phyloP scores from a whole-genome alignment of 2,888 invertebrate genomes.

The Drosophila affinis region DNA sequence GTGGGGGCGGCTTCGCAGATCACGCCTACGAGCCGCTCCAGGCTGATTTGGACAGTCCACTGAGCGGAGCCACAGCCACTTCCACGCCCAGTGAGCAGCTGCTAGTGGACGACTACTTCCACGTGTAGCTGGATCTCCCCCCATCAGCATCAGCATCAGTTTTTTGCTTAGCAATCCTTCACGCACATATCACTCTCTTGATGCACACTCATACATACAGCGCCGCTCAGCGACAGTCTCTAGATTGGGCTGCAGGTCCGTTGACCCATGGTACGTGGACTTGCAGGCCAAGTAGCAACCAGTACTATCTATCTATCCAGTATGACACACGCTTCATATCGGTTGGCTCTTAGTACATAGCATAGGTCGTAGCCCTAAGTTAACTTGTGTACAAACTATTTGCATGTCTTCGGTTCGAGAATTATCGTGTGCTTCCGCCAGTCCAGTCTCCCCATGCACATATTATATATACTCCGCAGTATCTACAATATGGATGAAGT shows the following conservation, averaged over 20 bases:
- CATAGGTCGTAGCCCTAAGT: conserved; percentile 48
- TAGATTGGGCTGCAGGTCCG: conserved; percentile 48
- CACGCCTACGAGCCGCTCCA: conserved; percentile 87
- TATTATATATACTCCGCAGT: conserved; percentile 21
- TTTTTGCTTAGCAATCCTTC: conserved; percentile 62
- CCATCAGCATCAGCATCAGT: conserved; percentile 35
- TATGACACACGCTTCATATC: conserved; percentile 51
- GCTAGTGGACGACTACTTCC: conserved; percentile 84
- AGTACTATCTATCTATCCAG: conserved; percentile 24
- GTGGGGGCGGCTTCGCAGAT: conserved; percentile 82
- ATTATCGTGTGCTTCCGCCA: conserved; percentile 29
- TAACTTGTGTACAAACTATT: conserved; percentile 74
- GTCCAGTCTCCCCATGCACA: conserved; percentile 20
- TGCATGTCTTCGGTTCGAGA: conserved; percentile 61
- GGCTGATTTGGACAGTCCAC: conserved; percentile 73
- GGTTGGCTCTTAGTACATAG: conserved; percentile 61
- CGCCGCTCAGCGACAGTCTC: conserved; percentile 54
- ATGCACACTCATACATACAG: conserved; percentile 37
- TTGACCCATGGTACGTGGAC: conserved; percentile 33
- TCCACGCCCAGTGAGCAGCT: conserved; percentile 73
- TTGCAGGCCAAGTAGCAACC: conserved; percentile 9
- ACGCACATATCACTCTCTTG: conserved; percentile 63
- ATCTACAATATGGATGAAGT: conserved; percentile 32
- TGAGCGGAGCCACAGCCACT: conserved; percentile 39
- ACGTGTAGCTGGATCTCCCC: conserved; percentile 81